A percentile compares a stretch with the other conserved stretches of the same genome.
Evolutionary conservation across 2,797 vertebrate species (phyloP).

Genomic region (Cyclura pinguis): DNA sequence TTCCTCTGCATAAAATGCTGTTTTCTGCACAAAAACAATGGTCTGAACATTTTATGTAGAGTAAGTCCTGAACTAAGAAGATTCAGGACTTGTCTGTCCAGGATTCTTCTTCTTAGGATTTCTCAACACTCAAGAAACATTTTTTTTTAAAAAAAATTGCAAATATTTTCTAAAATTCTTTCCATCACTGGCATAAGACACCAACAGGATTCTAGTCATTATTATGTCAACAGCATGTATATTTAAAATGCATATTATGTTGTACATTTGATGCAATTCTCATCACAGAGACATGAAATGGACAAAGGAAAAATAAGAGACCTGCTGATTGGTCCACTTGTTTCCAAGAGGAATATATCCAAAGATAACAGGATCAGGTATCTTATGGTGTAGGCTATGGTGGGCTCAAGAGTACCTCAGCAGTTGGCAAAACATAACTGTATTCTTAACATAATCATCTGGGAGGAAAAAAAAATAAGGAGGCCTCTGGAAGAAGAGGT

Average conservation of each 20-base stretch:
- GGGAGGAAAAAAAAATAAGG: rapidly evolving
- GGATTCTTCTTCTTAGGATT: too few relatives aligned
- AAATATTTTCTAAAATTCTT: too few relatives aligned
- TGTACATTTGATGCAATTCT: not conserved
- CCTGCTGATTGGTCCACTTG: not conserved
- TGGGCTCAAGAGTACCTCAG: not conserved
- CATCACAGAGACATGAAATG: not conserved
- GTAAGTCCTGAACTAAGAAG: too few relatives aligned
- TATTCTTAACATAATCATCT: not conserved
- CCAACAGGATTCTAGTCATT: too few relatives aligned
- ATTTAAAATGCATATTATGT: not conserved
- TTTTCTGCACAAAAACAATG: too few relatives aligned
- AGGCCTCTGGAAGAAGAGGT: not conserved
- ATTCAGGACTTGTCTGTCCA: too few relatives aligned
- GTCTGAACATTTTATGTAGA: too few relatives aligned
- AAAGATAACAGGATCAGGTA: not conserved
- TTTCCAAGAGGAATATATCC: too few relatives aligned
- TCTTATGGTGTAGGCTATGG: not conserved
- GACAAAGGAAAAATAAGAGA: not conserved
- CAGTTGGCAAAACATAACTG: not conserved
- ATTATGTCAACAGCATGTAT: not conserved
- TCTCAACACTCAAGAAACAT: too few relatives aligned
- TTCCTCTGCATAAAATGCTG: too few relatives aligned
- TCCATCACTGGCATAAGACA: too few relatives aligned
- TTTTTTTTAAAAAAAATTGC: too few relatives aligned